Conservation (phyloP, 2,888 invertebrate genomes). For the Labia minor region DNA sequence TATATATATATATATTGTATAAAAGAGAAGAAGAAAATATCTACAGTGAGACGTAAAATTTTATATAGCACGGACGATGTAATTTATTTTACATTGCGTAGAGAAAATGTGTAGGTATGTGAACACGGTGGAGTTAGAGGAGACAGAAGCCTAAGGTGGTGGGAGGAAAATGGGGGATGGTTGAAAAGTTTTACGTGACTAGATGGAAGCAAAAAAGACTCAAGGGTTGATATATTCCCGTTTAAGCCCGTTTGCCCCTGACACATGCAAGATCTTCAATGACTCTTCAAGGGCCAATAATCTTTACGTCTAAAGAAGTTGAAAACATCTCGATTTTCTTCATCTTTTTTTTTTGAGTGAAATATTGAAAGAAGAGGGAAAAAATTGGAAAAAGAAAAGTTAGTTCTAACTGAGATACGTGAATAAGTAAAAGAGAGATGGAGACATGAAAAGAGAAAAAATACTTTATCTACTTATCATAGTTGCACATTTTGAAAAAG, state of each 20-base stretch:
- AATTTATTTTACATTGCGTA: neutral
- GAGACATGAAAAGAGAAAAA: too few species aligned
- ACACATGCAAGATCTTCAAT: conserved; percentile 6
- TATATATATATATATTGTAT: neutral
- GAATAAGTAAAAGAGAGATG: too few species aligned
- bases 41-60: conserved; percentile 3
- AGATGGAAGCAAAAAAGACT: neutral
- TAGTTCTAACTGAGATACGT: too few species aligned
- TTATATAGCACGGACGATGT: neutral
- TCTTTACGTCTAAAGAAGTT: neutral
- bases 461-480: too few species aligned
- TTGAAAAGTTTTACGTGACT: neutral
- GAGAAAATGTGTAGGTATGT: neutral
- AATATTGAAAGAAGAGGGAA: too few species aligned
- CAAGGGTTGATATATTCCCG: conserved; percentile 7
- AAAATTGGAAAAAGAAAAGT: too few species aligned
- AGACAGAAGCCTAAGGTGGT: too few species aligned
- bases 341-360: too few species aligned
- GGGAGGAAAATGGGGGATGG: neutral
- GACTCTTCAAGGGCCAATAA: neutral
- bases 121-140: too few species aligned
- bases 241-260: neutral
- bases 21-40: neutral
- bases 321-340: too few species aligned
- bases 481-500: too few species aligned